phyloP scores from a whole-genome alignment of 2,888 invertebrate genomes.

The Dusona sp. region DNA sequence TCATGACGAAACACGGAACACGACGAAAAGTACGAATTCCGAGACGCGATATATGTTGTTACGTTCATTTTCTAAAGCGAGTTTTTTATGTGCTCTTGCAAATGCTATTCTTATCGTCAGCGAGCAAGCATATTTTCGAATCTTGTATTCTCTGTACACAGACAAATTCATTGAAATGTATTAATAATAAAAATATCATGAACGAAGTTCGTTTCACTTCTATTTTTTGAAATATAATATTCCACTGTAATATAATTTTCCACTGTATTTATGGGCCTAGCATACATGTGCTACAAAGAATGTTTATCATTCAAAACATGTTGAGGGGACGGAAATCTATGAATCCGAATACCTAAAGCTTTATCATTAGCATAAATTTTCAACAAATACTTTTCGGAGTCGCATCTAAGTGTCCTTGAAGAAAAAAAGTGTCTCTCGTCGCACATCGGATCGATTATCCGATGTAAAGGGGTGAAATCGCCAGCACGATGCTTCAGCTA shows the following conservation, averaged over 20 bases:
- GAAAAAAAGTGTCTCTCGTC: constrained; percentile 29
- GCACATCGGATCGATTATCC: constrained; percentile 58
- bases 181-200: not conserved
- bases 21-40: too few species aligned
- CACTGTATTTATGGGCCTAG: not conserved
- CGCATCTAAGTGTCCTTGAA: constrained; percentile 26
- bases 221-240: not conserved
- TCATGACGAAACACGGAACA: too few species aligned
- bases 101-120: not conserved
- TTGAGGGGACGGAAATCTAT: not conserved
- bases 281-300: not conserved
- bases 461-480: constrained; percentile 72
- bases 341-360: not conserved
- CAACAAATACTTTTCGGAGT: not conserved
- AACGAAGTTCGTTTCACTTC: not conserved
- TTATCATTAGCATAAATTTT: not conserved
- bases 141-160: not conserved
- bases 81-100: not conserved
- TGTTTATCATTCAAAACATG: not conserved
- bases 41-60: not conserved
- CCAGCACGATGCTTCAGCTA: constrained; percentile 19
- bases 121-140: not conserved
- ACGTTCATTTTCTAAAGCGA: not conserved
- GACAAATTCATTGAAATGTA: not conserved
- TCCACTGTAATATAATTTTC: too few species aligned